Base-by-base conservation (phyloP, 2,797 vertebrate genomes). In the Acanthurus tractus region DNA sequence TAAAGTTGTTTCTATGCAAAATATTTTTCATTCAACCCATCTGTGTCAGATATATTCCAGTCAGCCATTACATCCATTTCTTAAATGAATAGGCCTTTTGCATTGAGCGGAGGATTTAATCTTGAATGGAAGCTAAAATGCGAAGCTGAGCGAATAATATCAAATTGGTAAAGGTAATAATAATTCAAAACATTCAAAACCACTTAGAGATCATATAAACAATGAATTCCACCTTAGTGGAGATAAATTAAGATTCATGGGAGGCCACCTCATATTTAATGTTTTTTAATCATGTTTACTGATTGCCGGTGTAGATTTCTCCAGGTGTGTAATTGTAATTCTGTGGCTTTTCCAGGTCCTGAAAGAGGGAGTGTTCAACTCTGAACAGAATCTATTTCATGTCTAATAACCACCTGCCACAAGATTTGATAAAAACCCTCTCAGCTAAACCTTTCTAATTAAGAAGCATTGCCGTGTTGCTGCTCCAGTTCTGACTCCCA, bases 311-410 rank as follows among this genome's bases (percentile, higher is more conserved):
- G 79, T 85, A 67, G 81, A 91, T 84, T 87, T 91, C 84, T 89
- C 92, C 91, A 89, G 86, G 88, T 93, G 91, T 93, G 88, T 92
- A 92, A 92, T 91, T 94, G 90, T 83, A 76, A 87, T 92, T 91
- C 83, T 83, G 78, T 81, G 78, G 50, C 75, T 85, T 83, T 84
- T 86, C 69, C 70, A 74, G 84, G 64, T 90, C 85, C 73, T 82
- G 72, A 86, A 74, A 78, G 73, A 78, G 81, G 73, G 64, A 77
- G 76, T 65, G 78, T 85, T 86, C 80, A 78, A 86, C 86, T 88
- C 82, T 72, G 84, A 90, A 79, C 76, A 81, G 69, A 90, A 90
- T 93, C 81, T 82, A 86, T 90, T 90, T 90, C 49, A 54, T 65
- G 67, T 89, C 79, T 76, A 80, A 90, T 87, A 89, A 91, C 88